Conservation (phyloP, 2,888 invertebrate species). For the Myopa testacea region DNA sequence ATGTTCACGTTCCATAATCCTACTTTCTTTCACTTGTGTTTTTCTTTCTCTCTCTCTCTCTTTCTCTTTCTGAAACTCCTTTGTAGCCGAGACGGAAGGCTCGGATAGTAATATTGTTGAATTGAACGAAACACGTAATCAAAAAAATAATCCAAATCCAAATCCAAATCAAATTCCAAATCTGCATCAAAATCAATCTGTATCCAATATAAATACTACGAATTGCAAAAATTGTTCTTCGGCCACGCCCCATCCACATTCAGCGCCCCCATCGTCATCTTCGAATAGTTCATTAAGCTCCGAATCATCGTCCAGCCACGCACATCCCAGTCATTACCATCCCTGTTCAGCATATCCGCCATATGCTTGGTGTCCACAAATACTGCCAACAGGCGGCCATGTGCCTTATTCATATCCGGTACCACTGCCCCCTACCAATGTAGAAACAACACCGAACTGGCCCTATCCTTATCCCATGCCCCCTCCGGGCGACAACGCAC, state of each 20-base stretch:
- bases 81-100: constrained; percentile 67
- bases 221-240: constrained; percentile 19
- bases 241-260: constrained; percentile 41
- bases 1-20: constrained; percentile 31
- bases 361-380: constrained; percentile 63
- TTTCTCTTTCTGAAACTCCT: constrained; percentile 47
- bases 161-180: constrained; percentile 27
- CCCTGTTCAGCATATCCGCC: constrained; percentile 60
- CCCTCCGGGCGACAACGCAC: constrained; percentile 29
- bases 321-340: constrained; percentile 42
- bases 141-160: constrained; percentile 44
- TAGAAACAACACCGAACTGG: constrained; percentile 50
- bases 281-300: constrained; percentile 59
- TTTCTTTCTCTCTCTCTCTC: constrained; percentile 49
- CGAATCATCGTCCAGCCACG: constrained; percentile 49
- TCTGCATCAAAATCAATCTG: constrained; percentile 51
- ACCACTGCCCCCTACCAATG: constrained; percentile 41
- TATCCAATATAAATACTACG: constrained; percentile 39
- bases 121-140: constrained; percentile 58
- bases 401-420: constrained; percentile 29
- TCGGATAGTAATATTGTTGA: constrained; percentile 63
- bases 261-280: constrained; percentile 47
- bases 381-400: constrained; percentile 47
- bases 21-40: constrained; percentile 41
- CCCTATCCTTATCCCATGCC: constrained; percentile 45